Evolutionary conservation across 2,888 invertebrate species (phyloP).

Genomic region (Toxonevra muliebris): DNA sequence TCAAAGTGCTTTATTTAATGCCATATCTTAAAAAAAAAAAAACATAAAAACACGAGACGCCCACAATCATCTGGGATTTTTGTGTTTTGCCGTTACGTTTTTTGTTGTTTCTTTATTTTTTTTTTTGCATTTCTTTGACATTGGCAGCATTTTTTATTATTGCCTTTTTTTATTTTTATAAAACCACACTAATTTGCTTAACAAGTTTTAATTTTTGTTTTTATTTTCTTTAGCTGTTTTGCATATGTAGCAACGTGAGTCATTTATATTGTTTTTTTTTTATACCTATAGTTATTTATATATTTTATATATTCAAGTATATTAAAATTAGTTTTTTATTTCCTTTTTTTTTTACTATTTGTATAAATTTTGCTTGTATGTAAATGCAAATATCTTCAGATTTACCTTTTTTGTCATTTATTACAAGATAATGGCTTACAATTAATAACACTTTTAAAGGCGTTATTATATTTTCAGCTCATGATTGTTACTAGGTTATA

Average conservation of each 20-base stretch:
- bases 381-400: not conserved
- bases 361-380: constrained; percentile 8
- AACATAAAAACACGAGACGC: no score
- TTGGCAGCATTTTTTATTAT: constrained; percentile 19
- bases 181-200: not conserved
- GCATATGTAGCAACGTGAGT: not conserved
- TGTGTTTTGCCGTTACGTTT: constrained; percentile 21
- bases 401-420: no score
- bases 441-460: no score
- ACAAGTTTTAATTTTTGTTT: constrained; percentile 10
- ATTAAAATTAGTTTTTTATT: not conserved
- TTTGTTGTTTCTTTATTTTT: not conserved
- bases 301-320: no score
- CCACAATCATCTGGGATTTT: not conserved
- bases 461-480: no score
- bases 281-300: not conserved
- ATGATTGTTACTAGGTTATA: no score
- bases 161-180: not conserved
- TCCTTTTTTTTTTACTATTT: not conserved
- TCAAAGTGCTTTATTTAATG: not conserved
- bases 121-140: constrained; percentile 33
- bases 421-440: no score
- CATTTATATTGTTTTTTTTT: not conserved
- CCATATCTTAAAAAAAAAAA: not conserved
- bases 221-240: not conserved